These are phyloP conservation scores for Gryllus bimaculatus DNA, from an alignment of 1,140 invertebrate genomes.

Conservation along the genomic window DNA sequence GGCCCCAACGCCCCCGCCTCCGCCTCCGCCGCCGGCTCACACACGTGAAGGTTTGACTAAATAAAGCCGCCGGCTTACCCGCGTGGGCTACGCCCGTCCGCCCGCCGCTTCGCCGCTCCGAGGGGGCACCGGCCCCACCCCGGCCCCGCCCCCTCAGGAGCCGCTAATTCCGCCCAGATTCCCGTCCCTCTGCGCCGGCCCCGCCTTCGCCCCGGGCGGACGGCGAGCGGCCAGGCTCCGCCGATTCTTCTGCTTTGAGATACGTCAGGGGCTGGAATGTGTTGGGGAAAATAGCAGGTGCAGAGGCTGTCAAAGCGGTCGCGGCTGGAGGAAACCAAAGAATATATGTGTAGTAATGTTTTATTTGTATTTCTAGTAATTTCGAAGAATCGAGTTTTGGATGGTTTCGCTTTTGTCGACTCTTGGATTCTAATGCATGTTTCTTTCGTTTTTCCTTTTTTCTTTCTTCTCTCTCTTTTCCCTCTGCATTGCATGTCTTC, in stretches of 20 bases:
- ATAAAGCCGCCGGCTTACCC: slow-evolving; percentile 12
- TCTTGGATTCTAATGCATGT: not conserved
- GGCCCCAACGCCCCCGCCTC: not conserved
- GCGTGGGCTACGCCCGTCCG: not conserved
- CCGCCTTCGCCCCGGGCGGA: not conserved
- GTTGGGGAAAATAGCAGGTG: too few species aligned
- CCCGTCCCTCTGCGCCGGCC: too few species aligned
- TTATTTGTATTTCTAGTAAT: too few species aligned
- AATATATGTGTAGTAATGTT: too few species aligned
- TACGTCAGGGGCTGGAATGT: too few species aligned
- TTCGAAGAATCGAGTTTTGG: too few species aligned
- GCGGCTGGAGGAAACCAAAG: too few species aligned
- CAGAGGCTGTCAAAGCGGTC: too few species aligned
- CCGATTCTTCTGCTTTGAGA: too few species aligned
- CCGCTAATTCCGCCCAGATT: not conserved
- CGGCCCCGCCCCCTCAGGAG: too few species aligned
- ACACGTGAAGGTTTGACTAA: slow-evolving; percentile 14
- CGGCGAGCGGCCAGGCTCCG: not conserved
- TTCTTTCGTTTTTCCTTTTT: not conserved
- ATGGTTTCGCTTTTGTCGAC: too few species aligned
- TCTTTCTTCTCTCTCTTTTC: not conserved
- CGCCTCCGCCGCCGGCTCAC: not conserved
- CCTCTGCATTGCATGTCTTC: not conserved
- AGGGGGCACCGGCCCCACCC: not conserved
- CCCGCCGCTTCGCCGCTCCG: not conserved